Base-by-base conservation (phyloP, 2,113 vertebrate genomes). In the Castor canadensis region DNA sequence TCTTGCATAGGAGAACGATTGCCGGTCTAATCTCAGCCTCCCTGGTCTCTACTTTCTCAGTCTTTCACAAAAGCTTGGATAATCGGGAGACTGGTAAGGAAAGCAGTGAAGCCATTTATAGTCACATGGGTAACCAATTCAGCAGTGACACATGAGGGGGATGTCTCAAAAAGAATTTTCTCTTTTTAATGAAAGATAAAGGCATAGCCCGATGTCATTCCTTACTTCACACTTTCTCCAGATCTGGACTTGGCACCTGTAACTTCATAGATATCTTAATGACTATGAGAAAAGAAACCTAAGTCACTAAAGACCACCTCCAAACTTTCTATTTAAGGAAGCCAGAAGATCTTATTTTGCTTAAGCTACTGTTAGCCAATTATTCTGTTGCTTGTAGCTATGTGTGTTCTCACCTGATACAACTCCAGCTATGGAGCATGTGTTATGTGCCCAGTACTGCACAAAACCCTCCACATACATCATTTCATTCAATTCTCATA, bases 401-500 rank as follows among this genome's bases (percentile, higher is more conserved):
- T 72, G 22, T 58, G 45, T n/a, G 43, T 45, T 56, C 40, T 67
- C 76, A 81, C 20, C 47, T n/a, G 13, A 60, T 82, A 89, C 8
- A 52, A 76, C 35, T 77, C 43, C 43, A 80, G 45, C 54, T 92
- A 43, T 40, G 69, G 32, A 62, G n/a, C 24, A 54, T 45, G 13
- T 22, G 62, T 62, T 64, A 84, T n/a, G 24, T 89, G 69, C 4
- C 49, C 32, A 67, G 26, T 52, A 64, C 28, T 58, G 58, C 20
- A 66, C 43, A 69, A 89, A 94, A 71, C 7, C 45, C 54, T 81
- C 66, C n/a, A 85, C 22, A 45, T n/a, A n/a, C 13, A 49, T 56
- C 69, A 54, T 83, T 90, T 93, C 54, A 97, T n/a, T 85, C 94
- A 79, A 75, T 92, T 81, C 40, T 91, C 45, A n/a, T 13, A 79